Evolutionary conservation across 2,888 invertebrate species (phyloP).

Genomic region (Drosophila kuntzei): DNA sequence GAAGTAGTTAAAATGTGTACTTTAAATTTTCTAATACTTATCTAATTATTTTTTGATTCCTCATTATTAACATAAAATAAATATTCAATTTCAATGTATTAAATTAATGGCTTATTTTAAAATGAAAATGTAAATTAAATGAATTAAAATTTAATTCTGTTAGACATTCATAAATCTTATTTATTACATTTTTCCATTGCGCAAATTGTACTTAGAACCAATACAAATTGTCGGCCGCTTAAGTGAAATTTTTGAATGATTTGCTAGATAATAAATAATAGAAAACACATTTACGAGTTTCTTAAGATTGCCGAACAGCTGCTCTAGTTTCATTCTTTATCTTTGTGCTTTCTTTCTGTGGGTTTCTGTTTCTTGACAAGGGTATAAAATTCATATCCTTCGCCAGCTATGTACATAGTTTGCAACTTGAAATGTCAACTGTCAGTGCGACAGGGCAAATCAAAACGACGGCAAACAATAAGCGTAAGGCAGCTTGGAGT

Average conservation of each 20-base stretch:
- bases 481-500: constrained; percentile 22
- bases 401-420: constrained; percentile 46
- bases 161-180: no score
- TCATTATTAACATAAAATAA: no score
- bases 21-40: no score
- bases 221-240: background rate
- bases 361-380: constrained; percentile 32
- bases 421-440: constrained; percentile 73
- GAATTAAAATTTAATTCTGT: no score
- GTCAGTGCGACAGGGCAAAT: constrained; percentile 65
- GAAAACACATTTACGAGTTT: constrained; percentile 4
- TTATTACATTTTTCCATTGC: no score
- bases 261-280: background rate
- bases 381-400: constrained; percentile 56
- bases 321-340: constrained; percentile 21
- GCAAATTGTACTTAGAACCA: no score
- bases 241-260: background rate
- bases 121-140: no score
- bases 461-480: constrained; percentile 68
- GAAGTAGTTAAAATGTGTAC: no score
- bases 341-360: constrained; percentile 9
- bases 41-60: no score
- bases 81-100: no score
- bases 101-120: no score
- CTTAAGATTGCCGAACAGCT: background rate